Evolutionary conservation across 1,140 invertebrate genomes (phyloP).

Genomic region (Aphelinus atriplicis): DNA sequence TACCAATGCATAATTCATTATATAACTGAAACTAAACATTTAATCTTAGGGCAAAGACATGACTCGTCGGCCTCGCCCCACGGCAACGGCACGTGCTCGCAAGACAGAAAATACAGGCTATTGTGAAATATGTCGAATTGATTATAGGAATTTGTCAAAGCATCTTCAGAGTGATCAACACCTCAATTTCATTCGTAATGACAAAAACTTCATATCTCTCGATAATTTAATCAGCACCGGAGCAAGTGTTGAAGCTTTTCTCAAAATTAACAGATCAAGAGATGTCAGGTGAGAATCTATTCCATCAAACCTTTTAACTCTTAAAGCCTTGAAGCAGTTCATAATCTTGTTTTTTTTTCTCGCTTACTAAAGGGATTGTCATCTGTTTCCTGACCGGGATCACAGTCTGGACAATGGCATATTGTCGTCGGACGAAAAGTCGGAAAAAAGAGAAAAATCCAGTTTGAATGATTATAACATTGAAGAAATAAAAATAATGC

Average conservation of each 20-base stretch:
- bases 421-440: slow-evolving; percentile 52
- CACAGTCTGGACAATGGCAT: slow-evolving; percentile 53
- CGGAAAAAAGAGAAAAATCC: slow-evolving; percentile 52
- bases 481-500: slow-evolving; percentile 61
- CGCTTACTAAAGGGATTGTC: slow-evolving; percentile 58
- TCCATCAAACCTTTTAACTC: too few relatives aligned
- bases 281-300: slow-evolving; percentile 53
- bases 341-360: slow-evolving; percentile 26
- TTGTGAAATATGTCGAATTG: slow-evolving; percentile 79
- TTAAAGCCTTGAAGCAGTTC: too few relatives aligned
- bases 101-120: slow-evolving; percentile 71
- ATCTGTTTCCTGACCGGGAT: slow-evolving; percentile 56
- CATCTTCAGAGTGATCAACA: slow-evolving; percentile 79
- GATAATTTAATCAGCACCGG: slow-evolving; percentile 74
- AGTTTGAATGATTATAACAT: slow-evolving; percentile 52
- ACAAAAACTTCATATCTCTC: slow-evolving; percentile 75
- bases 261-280: slow-evolving; percentile 65
- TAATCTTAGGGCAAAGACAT: slow-evolving; percentile 64
- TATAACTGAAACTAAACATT: neutral
- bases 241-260: slow-evolving; percentile 71
- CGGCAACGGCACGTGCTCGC: slow-evolving; percentile 65
- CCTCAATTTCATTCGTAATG: slow-evolving; percentile 75
- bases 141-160: slow-evolving; percentile 73
- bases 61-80: slow-evolving; percentile 73
- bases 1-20: too few relatives aligned